Evolutionary conservation across 2,797 vertebrate genomes (phyloP).

Genomic region (Triplophysa yarkandensis): DNA sequence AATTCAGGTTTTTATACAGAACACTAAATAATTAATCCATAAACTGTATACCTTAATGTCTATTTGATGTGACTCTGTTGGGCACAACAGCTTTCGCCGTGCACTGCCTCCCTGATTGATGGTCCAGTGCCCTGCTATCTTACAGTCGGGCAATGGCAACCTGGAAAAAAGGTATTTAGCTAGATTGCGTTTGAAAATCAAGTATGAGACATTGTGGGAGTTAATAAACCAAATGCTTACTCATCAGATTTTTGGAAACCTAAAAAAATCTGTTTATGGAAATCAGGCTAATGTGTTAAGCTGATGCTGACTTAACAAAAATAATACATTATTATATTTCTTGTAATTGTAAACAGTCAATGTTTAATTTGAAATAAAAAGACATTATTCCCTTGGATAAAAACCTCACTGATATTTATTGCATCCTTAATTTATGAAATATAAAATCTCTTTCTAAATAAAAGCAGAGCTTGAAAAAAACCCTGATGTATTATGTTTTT

Average conservation of each 20-base stretch:
- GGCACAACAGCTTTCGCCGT: constrained; percentile 84
- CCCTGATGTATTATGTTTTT: no score
- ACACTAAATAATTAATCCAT: no score
- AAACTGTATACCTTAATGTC: constrained; percentile 82
- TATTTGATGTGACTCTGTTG: constrained; percentile 81
- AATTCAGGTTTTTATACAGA: no score
- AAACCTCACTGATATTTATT: constrained; percentile 2
- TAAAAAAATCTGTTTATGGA: not conserved
- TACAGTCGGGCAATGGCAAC: constrained; percentile 86
- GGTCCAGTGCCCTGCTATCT: constrained; percentile 91
- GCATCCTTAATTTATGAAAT: not conserved
- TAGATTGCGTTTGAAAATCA: not conserved
- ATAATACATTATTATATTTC: not conserved
- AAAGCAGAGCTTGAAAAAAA: not conserved
- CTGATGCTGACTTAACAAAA: not conserved
- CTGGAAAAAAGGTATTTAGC: constrained; percentile 67
- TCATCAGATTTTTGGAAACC: not conserved
- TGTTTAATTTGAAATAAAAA: not conserved
- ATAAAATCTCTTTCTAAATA: not conserved
- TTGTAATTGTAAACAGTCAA: not conserved
- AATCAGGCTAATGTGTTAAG: not conserved
- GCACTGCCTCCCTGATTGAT: constrained; percentile 74
- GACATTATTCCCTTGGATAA: not conserved
- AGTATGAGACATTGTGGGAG: not conserved
- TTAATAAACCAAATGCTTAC: not conserved